Evolutionary conservation across 1,140 invertebrate species (phyloP).

Genomic region (Akabosia matsudoensis): DNA sequence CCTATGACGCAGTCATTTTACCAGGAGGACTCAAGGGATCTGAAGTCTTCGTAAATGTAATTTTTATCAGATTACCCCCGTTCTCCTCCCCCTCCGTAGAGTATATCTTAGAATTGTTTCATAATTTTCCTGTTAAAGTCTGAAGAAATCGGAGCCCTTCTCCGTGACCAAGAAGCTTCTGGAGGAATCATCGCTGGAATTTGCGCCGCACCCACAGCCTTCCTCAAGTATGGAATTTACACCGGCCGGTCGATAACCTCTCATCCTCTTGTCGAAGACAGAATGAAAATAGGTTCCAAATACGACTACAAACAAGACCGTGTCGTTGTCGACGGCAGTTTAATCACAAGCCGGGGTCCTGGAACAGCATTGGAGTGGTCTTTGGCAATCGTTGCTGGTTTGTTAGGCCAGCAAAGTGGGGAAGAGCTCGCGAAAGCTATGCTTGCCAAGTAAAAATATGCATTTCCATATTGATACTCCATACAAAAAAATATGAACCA

Average conservation of each 20-base stretch:
- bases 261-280: conserved; percentile 78
- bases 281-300: conserved; percentile 63
- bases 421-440: conserved; percentile 69
- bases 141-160: conserved; percentile 66
- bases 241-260: conserved; percentile 79
- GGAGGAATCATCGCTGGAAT: conserved; percentile 82
- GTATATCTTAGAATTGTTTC: neutral
- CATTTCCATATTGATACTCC: no score
- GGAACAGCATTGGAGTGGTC: conserved; percentile 92
- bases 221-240: conserved; percentile 77
- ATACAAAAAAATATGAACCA: no score
- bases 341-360: conserved; percentile 91
- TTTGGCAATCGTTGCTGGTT: conserved; percentile 73
- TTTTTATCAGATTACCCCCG: no score
- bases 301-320: conserved; percentile 65
- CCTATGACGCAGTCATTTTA: conserved; percentile 76
- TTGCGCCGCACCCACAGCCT: conserved; percentile 84
- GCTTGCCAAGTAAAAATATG: conserved; percentile 54
- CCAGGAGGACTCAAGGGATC: conserved; percentile 87
- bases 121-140: conserved; percentile 55
- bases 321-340: conserved; percentile 73
- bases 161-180: conserved; percentile 73
- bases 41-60: conserved; percentile 68
- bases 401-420: conserved; percentile 70
- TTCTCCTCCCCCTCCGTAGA: no score